Percentiles rank a stretch among this genome's conserved stretches.
Evolutionary conservation across 2,888 invertebrate genomes (phyloP).

Genomic region (Trichopria drosophilae): DNA sequence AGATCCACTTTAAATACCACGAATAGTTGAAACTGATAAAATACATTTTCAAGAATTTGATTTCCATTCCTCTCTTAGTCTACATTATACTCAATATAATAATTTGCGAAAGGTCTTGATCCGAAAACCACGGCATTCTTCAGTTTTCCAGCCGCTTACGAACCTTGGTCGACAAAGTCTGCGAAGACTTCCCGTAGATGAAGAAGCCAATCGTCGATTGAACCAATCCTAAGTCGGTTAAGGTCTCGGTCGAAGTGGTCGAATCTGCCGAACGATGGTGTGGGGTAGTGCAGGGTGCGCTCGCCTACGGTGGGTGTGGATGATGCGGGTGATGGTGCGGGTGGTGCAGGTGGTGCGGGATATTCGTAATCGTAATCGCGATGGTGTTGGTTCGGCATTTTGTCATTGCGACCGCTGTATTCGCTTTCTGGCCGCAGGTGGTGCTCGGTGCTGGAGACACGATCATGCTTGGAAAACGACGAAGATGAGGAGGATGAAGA

Average conservation of each 20-base stretch:
- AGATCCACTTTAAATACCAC: too few species aligned
- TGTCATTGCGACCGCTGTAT: too few species aligned
- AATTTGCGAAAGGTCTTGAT: too few species aligned
- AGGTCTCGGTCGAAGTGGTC: too few species aligned
- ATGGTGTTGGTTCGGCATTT: conserved; percentile 38
- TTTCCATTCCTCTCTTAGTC: too few species aligned
- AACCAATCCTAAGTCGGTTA: too few species aligned
- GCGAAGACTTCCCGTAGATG: conserved; percentile 67
- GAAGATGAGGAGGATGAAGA: conserved; percentile 43
- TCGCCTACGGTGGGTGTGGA: conserved; percentile 16
- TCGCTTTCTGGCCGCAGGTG: conserved; percentile 49
- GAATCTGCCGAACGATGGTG: too few species aligned
- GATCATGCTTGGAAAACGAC: conserved; percentile 52
- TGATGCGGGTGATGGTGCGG: conserved; percentile 50
- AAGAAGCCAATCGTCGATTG: conserved; percentile 66
- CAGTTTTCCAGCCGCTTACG: conserved; percentile 62
- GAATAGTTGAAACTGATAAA: too few species aligned
- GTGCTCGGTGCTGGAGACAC: conserved; percentile 51
- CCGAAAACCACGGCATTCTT: too few species aligned
- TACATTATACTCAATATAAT: too few species aligned
- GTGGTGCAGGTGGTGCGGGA: conserved; percentile 44
- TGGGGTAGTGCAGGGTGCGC: too few species aligned
- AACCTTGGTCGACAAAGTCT: conserved; percentile 69
- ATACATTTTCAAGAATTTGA: too few species aligned
- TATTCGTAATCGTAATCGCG: conserved; percentile 36